Evolutionary conservation across 2,888 invertebrate genomes (phyloP).

Genomic region (Lithophane leautieri): DNA sequence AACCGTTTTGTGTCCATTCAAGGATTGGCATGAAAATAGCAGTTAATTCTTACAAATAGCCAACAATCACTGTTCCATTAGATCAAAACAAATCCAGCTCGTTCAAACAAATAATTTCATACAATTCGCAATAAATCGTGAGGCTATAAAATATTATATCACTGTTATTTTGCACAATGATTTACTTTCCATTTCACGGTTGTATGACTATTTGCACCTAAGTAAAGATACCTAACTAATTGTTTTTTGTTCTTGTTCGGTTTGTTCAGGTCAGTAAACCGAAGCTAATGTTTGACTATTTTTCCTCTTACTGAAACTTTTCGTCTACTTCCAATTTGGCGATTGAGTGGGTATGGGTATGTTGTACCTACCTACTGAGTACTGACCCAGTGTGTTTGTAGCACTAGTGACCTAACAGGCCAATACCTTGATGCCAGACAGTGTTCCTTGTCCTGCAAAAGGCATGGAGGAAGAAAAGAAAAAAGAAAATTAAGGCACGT

Average conservation of each 20-base stretch:
- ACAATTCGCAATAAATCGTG: slow-evolving; percentile 61
- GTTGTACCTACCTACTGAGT: not conserved
- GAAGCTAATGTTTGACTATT: slow-evolving; percentile 20
- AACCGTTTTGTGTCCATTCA: slow-evolving; percentile 53
- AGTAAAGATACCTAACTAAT: slow-evolving; percentile 33
- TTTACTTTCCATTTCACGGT: slow-evolving; percentile 70
- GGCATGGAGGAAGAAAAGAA: not conserved
- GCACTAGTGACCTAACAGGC: not conserved
- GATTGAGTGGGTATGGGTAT: not conserved
- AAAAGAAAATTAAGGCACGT: not conserved
- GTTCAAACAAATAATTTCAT: slow-evolving; percentile 48
- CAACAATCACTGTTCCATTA: slow-evolving; percentile 54
- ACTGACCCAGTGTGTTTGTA: not conserved
- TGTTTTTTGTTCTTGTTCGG: slow-evolving; percentile 20
- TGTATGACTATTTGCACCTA: slow-evolving; percentile 58
- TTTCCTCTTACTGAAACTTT: slow-evolving; percentile 9
- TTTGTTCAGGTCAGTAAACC: slow-evolving; percentile 34
- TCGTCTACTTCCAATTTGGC: not conserved
- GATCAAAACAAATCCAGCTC: slow-evolving; percentile 49
- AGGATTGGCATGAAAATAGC: slow-evolving; percentile 47
- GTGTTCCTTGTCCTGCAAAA: not conserved
- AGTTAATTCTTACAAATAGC: slow-evolving; percentile 50
- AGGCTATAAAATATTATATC: slow-evolving; percentile 65
- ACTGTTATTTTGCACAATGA: slow-evolving; percentile 66
- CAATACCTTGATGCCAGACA: not conserved